A percentile compares a stretch with the other conserved stretches of the same genome.
phyloP scores from a whole-genome alignment of 2,113 vertebrate genomes.

The Zingel zingel region DNA sequence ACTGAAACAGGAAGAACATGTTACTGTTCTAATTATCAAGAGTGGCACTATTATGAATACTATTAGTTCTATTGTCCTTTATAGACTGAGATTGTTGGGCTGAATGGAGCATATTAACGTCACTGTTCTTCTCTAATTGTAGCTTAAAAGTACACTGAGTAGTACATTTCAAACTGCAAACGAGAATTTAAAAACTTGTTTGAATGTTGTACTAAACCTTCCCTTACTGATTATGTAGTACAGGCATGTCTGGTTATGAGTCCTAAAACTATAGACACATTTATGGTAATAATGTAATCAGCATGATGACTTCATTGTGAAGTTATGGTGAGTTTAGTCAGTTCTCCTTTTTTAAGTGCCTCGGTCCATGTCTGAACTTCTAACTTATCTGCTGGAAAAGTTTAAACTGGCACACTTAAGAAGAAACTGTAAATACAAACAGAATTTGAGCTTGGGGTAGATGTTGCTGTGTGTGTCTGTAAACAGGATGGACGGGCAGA shows the following conservation, averaged over 20 bases:
- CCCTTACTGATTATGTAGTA: too few species aligned
- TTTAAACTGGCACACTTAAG: background rate
- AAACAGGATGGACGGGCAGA: background rate
- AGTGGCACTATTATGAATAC: background rate
- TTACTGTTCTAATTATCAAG: background rate
- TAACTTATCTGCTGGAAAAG: background rate
- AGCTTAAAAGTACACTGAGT: background rate
- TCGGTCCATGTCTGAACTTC: background rate
- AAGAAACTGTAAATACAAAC: background rate
- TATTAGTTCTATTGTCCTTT: background rate
- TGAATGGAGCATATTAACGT: background rate
- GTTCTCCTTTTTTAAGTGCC: background rate
- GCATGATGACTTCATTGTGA: background rate
- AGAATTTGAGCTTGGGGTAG: background rate
- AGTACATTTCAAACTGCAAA: background rate
- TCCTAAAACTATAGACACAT: background rate
- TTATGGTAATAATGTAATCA: background rate
- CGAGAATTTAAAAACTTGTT: background rate
- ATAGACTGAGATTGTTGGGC: background rate
- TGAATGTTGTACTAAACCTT: background rate
- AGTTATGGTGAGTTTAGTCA: conserved; percentile 3
- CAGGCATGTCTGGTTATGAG: background rate
- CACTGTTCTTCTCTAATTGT: background rate
- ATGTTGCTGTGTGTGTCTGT: background rate
- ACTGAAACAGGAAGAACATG: background rate